Conservation (phyloP, 1,140 invertebrate species). For the Protaetia brevitarsis region DNA sequence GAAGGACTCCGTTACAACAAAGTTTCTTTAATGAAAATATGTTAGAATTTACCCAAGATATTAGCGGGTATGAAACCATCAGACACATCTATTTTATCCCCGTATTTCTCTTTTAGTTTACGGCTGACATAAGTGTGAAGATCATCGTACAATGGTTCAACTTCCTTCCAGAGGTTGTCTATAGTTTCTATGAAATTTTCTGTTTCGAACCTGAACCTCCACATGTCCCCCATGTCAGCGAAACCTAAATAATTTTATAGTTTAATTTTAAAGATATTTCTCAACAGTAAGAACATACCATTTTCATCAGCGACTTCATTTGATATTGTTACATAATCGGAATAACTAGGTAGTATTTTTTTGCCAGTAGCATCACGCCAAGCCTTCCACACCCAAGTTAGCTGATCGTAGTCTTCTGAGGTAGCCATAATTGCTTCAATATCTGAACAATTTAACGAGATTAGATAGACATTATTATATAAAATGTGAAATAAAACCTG, state of each 20-base stretch:
- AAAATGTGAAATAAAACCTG: conserved; percentile 32
- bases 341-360: conserved; percentile 63
- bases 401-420: conserved; percentile 70
- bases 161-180: conserved; percentile 52
- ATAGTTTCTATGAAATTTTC: conserved; percentile 42
- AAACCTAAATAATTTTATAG: conserved; percentile 28
- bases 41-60: conserved; percentile 39
- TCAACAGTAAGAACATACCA: conserved; percentile 7
- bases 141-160: conserved; percentile 60
- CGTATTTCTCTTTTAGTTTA: conserved; percentile 54
- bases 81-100: conserved; percentile 41
- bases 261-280: not conserved
- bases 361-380: conserved; percentile 74
- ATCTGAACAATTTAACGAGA: too few relatives aligned
- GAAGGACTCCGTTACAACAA: too few relatives aligned
- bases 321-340: conserved; percentile 68
- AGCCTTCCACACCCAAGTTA: conserved; percentile 70
- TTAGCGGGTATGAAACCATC: conserved; percentile 49
- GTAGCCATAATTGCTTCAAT: conserved; percentile 63
- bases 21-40: not conserved
- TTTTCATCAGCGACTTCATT: conserved; percentile 76
- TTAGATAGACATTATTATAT: too few relatives aligned
- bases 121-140: conserved; percentile 63
- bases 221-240: conserved; percentile 45
- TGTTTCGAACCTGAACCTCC: conserved; percentile 50